A percentile compares a stretch with the other conserved stretches of the same genome.
Conservation (phyloP, 2,113 vertebrate genomes). For the Axis porcinus region DNA sequence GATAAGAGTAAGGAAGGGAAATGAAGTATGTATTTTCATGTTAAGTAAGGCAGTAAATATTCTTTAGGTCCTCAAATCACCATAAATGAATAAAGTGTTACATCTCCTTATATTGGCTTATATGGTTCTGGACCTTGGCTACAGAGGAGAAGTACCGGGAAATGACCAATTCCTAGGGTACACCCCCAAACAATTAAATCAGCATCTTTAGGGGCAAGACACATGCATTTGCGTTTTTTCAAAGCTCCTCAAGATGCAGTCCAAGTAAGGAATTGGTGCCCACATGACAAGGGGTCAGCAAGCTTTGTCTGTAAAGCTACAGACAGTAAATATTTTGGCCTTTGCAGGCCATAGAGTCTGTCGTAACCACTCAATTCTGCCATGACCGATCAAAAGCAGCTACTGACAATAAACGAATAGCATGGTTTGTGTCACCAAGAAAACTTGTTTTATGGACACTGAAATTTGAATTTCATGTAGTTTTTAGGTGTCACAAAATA, state of each 20-base stretch:
- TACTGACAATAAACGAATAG: background rate
- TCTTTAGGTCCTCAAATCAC: background rate
- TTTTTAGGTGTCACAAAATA: background rate
- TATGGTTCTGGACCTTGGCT: background rate
- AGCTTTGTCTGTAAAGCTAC: background rate
- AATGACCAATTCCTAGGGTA: background rate
- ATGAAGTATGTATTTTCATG: background rate
- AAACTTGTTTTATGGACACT: background rate
- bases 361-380: background rate
- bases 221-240: background rate
- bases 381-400: background rate
- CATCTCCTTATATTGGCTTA: background rate
- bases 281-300: background rate
- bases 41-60: background rate
- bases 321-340: background rate
- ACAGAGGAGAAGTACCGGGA: background rate
- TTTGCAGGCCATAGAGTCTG: background rate
- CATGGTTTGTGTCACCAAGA: background rate
- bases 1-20: background rate
- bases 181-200: background rate
- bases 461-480: constrained; percentile 6
- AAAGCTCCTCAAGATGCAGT: background rate
- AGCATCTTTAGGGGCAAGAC: background rate
- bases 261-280: background rate
- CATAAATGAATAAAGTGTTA: background rate